These are phyloP conservation scores for Dioctria rufipes DNA, from an alignment of 2,888 invertebrate species.

Conservation along the genomic window DNA sequence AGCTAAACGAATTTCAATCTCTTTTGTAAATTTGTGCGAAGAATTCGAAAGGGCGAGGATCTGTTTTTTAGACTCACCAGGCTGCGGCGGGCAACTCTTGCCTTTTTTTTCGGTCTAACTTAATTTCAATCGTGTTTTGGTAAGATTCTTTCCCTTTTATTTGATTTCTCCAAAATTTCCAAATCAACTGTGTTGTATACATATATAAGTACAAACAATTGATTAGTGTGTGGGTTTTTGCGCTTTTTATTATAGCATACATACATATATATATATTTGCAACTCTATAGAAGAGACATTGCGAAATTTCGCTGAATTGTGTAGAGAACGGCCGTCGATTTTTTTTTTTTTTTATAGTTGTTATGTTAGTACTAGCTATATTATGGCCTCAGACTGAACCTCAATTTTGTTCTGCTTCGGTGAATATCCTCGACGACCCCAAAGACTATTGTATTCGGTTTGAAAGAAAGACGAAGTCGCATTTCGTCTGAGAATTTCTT, in stretches of 20 bases:
- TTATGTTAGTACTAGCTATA: no score
- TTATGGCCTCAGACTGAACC: constrained; percentile 1
- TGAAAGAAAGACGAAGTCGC: constrained; percentile 13
- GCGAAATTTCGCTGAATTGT: constrained; percentile 39
- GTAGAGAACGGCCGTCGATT: background rate
- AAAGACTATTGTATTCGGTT: background rate
- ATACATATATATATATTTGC: background rate
- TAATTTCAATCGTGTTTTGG: constrained; percentile 2
- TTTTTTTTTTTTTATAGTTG: background rate
- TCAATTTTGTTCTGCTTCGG: constrained; percentile 48
- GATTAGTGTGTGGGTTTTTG: background rate
- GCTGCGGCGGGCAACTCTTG: constrained; percentile 8
- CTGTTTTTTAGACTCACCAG: background rate
- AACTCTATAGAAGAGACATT: background rate
- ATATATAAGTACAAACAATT: background rate
- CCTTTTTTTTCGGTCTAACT: constrained; percentile 2
- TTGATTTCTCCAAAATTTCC: constrained; percentile 10
- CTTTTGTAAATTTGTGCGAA: background rate
- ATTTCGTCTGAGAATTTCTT: constrained; percentile 13
- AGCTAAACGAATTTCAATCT: background rate
- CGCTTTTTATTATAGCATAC: background rate
- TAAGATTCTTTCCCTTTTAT: constrained; percentile 22
- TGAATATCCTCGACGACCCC: constrained; percentile 35
- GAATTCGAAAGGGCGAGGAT: constrained; percentile 19
- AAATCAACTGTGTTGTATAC: background rate